Percentiles rank a stretch among this genome's conserved stretches.
These are phyloP conservation scores for Prietella phreatophila DNA, from an alignment of 2,113 vertebrate species.

Conservation along the genomic window DNA sequence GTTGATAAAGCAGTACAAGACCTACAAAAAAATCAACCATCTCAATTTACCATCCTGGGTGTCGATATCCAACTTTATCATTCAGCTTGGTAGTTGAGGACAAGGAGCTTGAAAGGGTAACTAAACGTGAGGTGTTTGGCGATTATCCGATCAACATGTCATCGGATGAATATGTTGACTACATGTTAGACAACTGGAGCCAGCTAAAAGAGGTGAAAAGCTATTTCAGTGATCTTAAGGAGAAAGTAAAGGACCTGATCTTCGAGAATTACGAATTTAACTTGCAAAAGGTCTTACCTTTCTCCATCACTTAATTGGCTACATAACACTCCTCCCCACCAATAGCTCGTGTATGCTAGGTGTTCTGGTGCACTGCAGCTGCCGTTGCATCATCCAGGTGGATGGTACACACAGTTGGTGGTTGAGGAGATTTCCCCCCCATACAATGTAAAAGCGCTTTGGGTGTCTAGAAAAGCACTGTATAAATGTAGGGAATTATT, in stretches of 20 bases:
- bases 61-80: no score
- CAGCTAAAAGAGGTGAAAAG: neutral
- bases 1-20: slow-evolving; percentile 1
- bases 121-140: no score
- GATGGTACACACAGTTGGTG: no score
- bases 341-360: no score
- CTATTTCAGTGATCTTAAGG: neutral
- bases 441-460: no score
- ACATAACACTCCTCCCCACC: no score
- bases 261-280: neutral
- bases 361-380: no score
- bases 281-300: neutral
- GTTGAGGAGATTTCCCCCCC: no score
- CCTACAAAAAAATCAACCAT: neutral
- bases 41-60: neutral
- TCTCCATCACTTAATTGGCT: neutral
- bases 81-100: neutral
- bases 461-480: no score
- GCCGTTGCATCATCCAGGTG: no score
- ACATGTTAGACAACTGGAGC: neutral
- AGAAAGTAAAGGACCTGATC: neutral
- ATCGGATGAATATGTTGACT: neutral
- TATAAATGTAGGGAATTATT: no score
- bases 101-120: neutral
- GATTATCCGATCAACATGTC: no score